A percentile compares a stretch with the other conserved stretches of the same genome.
Evolutionary conservation across 2,888 invertebrate species (phyloP).

Genomic region (Cyclophora albipunctata): DNA sequence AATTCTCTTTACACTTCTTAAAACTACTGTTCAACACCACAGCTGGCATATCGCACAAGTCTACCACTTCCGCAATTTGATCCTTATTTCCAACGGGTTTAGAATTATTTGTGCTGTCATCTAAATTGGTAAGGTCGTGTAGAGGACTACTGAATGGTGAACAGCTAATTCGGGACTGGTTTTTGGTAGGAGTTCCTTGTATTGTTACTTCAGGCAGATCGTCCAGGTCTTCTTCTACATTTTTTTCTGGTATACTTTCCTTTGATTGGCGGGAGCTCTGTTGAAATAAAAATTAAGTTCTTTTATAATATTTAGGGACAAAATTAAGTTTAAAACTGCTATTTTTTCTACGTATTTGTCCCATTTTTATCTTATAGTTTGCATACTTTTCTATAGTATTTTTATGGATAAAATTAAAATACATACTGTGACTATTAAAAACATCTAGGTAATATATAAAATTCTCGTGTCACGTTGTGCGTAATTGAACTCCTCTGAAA

Average conservation of each 20-base stretch:
- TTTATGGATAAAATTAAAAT: too few relatives aligned
- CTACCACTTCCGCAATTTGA: conserved; percentile 5
- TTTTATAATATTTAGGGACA: neutral
- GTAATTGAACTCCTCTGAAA: too few relatives aligned
- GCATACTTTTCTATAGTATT: too few relatives aligned
- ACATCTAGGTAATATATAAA: too few relatives aligned
- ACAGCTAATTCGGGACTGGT: conserved; percentile 41
- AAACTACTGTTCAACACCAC: neutral
- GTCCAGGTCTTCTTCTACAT: neutral
- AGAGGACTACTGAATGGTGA: conserved; percentile 54
- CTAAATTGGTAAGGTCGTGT: conserved; percentile 35
- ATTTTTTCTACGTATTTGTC: too few relatives aligned
- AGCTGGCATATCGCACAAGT: conserved; percentile 14
- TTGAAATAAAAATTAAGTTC: neutral
- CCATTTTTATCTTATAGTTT: too few relatives aligned
- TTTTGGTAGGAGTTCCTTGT: conserved; percentile 1
- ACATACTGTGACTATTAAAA: too few relatives aligned
- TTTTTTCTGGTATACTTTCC: conserved; percentile 3
- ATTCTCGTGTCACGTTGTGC: too few relatives aligned
- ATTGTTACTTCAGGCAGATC: neutral
- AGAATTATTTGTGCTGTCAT: neutral
- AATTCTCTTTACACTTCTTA: conserved; percentile 28
- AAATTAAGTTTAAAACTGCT: too few relatives aligned
- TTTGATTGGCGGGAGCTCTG: conserved; percentile 15
- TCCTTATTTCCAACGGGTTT: neutral